Evolutionary conservation across 2,797 vertebrate genomes (phyloP).

Genomic region (Eurystomus glaucurus): DNA sequence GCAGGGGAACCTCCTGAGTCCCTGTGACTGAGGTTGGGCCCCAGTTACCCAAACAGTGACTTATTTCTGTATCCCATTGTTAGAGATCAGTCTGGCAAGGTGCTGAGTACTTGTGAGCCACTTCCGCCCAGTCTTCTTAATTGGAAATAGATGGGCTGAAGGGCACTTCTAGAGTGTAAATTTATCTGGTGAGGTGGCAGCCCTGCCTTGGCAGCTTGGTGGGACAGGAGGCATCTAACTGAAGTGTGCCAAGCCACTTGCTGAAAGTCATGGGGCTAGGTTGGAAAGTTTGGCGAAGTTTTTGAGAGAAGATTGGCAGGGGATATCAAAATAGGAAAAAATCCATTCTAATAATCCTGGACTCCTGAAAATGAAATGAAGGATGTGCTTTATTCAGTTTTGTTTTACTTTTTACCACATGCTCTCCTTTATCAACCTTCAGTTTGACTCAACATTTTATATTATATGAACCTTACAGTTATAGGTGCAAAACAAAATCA

Average conservation of each 20-base stretch:
- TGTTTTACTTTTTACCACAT: neutral
- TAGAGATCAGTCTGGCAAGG: neutral
- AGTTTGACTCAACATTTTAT: neutral
- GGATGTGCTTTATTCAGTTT: neutral
- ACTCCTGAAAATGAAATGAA: neutral
- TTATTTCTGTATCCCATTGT: neutral
- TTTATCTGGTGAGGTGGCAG: slow-evolving; percentile 7
- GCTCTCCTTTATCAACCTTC: neutral
- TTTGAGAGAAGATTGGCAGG: neutral
- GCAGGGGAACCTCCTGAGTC: neutral
- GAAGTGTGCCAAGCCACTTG: neutral
- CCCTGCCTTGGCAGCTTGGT: neutral
- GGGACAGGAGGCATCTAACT: slow-evolving; percentile 23
- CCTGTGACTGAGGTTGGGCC: neutral
- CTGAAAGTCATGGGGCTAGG: neutral
- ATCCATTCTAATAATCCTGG: neutral
- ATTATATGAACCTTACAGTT: neutral
- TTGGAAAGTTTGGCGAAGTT: neutral
- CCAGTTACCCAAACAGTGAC: neutral
- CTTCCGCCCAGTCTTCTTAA: neutral
- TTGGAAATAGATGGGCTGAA: slow-evolving; percentile 8
- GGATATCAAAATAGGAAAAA: neutral
- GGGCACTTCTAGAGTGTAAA: neutral
- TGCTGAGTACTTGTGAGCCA: neutral
- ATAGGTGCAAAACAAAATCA: neutral